Conservation (phyloP, 2,888 invertebrate species). For the Philonicus albiceps region DNA sequence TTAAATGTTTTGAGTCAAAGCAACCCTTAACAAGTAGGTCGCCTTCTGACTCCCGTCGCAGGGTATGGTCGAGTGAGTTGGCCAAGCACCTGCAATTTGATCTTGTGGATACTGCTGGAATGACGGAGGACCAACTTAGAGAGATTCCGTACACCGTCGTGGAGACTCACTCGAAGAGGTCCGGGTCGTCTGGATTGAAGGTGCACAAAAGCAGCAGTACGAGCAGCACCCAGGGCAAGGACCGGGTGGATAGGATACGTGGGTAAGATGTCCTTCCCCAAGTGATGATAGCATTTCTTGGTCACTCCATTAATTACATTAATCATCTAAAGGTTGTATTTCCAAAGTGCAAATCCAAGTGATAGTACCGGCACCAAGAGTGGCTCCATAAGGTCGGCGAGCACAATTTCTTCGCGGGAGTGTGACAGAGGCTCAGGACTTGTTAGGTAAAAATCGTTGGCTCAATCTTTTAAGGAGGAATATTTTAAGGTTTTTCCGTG, state of each 20-base stretch:
- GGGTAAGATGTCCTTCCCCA: constrained; percentile 55
- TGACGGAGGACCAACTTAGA: constrained; percentile 85
- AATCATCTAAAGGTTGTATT: constrained; percentile 57
- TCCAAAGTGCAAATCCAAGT: constrained; percentile 62
- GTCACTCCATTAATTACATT: constrained; percentile 44
- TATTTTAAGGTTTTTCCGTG: background rate
- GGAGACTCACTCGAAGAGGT: constrained; percentile 68
- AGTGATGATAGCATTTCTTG: background rate
- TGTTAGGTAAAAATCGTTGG: constrained; percentile 57
- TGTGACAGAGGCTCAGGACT: constrained; percentile 66
- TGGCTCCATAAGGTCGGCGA: constrained; percentile 70
- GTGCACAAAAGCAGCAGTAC: constrained; percentile 63
- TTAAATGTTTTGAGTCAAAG: background rate
- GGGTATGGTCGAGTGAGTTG: constrained; percentile 78
- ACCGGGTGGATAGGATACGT: constrained; percentile 63
- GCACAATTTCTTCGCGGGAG: constrained; percentile 68
- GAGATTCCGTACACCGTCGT: constrained; percentile 91
- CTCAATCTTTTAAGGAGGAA: background rate
- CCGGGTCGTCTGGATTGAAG: constrained; percentile 59
- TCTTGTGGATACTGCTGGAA: constrained; percentile 86
- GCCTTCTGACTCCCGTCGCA: constrained; percentile 74
- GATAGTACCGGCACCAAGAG: constrained; percentile 60
- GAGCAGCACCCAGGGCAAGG: constrained; percentile 59
- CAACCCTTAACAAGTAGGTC: constrained; percentile 64
- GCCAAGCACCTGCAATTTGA: constrained; percentile 89